phyloP scores from a whole-genome alignment of 2,888 invertebrate species.

The Nomada ferruginata region DNA sequence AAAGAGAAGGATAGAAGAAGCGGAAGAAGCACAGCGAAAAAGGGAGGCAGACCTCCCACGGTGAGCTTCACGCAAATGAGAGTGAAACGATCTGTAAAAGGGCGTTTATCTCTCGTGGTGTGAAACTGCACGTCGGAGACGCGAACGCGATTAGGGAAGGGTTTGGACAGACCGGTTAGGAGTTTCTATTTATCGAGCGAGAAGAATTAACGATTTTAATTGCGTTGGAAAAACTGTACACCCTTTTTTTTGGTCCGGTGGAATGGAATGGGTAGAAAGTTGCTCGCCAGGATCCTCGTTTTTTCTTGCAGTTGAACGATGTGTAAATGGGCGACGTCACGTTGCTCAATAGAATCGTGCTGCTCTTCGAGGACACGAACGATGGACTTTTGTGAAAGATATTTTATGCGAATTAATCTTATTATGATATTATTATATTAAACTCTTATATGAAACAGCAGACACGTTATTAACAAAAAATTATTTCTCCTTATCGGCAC shows the following conservation, averaged over 20 bases:
- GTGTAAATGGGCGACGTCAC: not conserved
- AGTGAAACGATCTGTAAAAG: slow-evolving; percentile 63
- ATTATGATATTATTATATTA: too few species aligned
- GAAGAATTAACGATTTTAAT: slow-evolving; percentile 37
- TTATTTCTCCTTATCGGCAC: too few species aligned
- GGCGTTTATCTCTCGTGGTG: slow-evolving; percentile 59
- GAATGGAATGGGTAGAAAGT: not conserved
- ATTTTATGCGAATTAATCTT: too few species aligned
- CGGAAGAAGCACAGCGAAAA: slow-evolving; percentile 57
- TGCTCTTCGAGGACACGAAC: too few species aligned
- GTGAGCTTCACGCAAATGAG: slow-evolving; percentile 62
- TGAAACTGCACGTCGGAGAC: slow-evolving; percentile 43
- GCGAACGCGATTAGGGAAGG: slow-evolving; percentile 26
- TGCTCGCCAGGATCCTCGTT: not conserved
- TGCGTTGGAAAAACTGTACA: not conserved
- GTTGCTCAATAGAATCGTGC: too few species aligned
- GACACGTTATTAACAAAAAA: too few species aligned
- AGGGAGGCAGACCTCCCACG: slow-evolving; percentile 62
- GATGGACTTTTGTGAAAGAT: too few species aligned
- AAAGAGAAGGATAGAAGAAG: slow-evolving; percentile 15
- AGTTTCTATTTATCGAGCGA: slow-evolving; percentile 32
- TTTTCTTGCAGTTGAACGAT: not conserved
- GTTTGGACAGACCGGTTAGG: slow-evolving; percentile 10
- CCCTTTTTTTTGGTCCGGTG: not conserved
- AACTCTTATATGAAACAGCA: too few species aligned